Percentiles rank a stretch among this genome's conserved stretches.
These are phyloP conservation scores for Percina caprodes DNA, from an alignment of 2,113 vertebrate genomes.

Conservation along the genomic window DNA sequence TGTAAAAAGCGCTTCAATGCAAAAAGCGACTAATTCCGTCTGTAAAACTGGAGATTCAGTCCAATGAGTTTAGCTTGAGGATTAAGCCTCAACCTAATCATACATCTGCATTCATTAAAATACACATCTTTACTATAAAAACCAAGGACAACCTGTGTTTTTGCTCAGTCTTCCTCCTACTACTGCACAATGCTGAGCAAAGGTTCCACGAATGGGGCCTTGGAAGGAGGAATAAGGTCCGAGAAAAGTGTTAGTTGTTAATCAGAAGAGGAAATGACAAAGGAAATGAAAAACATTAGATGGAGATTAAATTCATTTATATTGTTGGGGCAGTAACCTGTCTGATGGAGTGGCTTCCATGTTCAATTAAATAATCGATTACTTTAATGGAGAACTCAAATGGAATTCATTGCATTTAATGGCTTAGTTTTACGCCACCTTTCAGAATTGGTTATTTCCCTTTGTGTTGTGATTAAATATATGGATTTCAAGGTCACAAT, in stretches of 20 bases:
- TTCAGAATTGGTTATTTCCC: constrained; percentile 11
- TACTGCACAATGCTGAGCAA: background rate
- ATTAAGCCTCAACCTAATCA: background rate
- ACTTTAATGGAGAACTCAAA: constrained; percentile 47
- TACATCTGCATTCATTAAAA: background rate
- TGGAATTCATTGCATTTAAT: constrained; percentile 15
- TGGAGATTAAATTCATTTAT: constrained; percentile 53
- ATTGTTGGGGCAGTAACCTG: constrained; percentile 30
- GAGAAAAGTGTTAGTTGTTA: constrained; percentile 24
- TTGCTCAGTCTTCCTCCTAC: background rate
- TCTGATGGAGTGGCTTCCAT: constrained; percentile 4
- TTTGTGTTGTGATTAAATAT: background rate
- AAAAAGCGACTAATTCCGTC: background rate
- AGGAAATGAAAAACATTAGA: constrained; percentile 47
- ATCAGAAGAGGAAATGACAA: constrained; percentile 26
- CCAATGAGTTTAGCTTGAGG: background rate
- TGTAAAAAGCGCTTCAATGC: background rate
- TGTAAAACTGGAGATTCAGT: background rate
- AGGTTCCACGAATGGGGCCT: background rate
- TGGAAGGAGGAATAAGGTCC: constrained; percentile 2
- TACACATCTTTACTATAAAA: background rate
- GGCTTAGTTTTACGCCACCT: constrained; percentile 5
- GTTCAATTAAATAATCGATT: constrained; percentile 53
- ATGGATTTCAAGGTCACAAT: constrained; percentile 17
- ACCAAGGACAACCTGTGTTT: background rate